A percentile compares a stretch with the other conserved stretches of the same genome.
phyloP scores from a whole-genome alignment of 2,797 vertebrate species.

The Crossoptilon crossoptilon region DNA sequence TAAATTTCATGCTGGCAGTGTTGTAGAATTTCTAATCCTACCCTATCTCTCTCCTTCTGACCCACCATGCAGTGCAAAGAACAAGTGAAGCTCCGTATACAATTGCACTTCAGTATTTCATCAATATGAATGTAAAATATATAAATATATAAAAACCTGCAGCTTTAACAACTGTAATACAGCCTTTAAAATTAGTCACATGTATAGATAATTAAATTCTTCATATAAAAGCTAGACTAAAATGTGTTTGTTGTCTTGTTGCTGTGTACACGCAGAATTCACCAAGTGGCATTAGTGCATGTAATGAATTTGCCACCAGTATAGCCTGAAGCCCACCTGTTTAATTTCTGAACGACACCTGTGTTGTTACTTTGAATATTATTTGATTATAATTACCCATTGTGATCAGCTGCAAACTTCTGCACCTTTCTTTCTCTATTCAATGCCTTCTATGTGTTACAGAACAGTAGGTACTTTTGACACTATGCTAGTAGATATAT shows the following conservation, averaged over 20 bases:
- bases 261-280: constrained; percentile 52
- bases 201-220: constrained; percentile 92
- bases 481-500: neutral
- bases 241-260: constrained; percentile 83
- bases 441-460: neutral
- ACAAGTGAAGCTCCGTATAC: constrained; percentile 67
- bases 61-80: constrained; percentile 51
- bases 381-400: neutral
- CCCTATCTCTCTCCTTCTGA: constrained; percentile 21
- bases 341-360: neutral
- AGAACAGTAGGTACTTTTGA: neutral
- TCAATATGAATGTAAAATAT: constrained; percentile 89
- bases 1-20: constrained; percentile 42
- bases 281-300: neutral
- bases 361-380: neutral
- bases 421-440: neutral
- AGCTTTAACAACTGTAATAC: constrained; percentile 92
- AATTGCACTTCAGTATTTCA: constrained; percentile 84
- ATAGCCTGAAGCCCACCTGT: neutral
- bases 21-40: constrained; percentile 24
- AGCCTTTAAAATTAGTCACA: constrained; percentile 86
- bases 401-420: neutral
- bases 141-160: constrained; percentile 86
- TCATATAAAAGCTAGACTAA: constrained; percentile 84
- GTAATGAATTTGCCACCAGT: constrained; percentile 1